Percentiles rank a stretch among this genome's conserved stretches.
These are phyloP conservation scores for Betta splendens DNA, from an alignment of 2,797 vertebrate species.

Conservation along the genomic window DNA sequence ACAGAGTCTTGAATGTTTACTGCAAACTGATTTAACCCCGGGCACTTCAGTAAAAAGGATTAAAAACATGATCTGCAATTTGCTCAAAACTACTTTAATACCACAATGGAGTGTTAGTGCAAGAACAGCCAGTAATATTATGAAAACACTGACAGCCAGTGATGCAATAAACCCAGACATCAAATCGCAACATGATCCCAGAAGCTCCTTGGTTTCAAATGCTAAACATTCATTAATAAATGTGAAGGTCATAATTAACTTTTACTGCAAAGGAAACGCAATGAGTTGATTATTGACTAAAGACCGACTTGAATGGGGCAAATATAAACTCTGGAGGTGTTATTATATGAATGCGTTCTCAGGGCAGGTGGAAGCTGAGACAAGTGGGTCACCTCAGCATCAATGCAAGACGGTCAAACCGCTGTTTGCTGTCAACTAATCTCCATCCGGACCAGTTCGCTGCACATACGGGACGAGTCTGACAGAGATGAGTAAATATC, in stretches of 20 bases:
- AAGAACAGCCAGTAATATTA: constrained; percentile 6
- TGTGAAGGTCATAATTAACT: constrained; percentile 11
- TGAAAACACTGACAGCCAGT: not conserved
- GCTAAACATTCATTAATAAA: not conserved
- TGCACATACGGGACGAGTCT: not conserved
- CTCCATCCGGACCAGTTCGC: not conserved
- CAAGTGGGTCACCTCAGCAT: constrained; percentile 15
- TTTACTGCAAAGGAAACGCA: not conserved
- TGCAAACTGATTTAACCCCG: constrained; percentile 27
- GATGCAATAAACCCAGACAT: not conserved
- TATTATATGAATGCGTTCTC: too few species aligned
- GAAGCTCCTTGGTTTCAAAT: constrained; percentile 15
- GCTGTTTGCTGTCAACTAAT: not conserved
- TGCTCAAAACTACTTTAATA: constrained; percentile 6
- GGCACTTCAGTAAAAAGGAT: constrained; percentile 9
- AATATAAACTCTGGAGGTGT: too few species aligned
- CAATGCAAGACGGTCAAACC: constrained; percentile 5
- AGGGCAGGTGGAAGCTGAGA: constrained; percentile 12
- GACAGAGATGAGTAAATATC: not conserved
- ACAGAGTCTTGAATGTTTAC: constrained; percentile 11
- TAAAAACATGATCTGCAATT: not conserved
- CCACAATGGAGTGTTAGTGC: not conserved
- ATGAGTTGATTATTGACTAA: not conserved
- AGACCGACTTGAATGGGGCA: not conserved
- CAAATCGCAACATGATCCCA: constrained; percentile 3